Evolutionary conservation across 2,888 invertebrate species (phyloP), one percentile per base, ranked within the genome.

Genomic region (Cerastis leucographa): DNA sequence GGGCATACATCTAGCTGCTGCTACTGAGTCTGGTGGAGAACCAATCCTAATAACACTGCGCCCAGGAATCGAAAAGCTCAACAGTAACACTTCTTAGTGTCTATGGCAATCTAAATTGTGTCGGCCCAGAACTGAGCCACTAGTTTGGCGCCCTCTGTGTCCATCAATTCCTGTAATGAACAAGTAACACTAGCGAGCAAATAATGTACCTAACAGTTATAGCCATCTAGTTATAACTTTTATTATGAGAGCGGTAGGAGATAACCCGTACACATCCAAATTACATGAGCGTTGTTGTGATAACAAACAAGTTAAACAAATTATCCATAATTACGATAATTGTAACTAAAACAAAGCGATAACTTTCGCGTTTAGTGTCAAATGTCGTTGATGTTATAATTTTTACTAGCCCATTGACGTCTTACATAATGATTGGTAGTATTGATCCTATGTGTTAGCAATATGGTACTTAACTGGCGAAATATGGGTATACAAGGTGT

Each of bases 251-350:
- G 42, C 2, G 19, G 14, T 51, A n/a, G 54, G 12, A 12, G 54
- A 54, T n/a, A 40, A 5, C 44, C 8, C 51, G 62, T 29, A n/a
- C 14, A 35, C 11, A 61, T 29, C 25, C 9, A 42, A 71, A 76
- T 66, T 66, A 74, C n/a, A 51, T 25, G 12, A 68, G 59, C 0
- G 11, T 61, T 73, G 54, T 85, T 83, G 71, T 83, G 46, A 75
- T 74, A 85, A 85, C 76, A 75, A 70, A 25, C 35, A 59, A 72
- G 59, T 69, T 35, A 69, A 71, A 29, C 49, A 71, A 66, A 80
- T 62, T 49, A 71, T 69, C 17, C 3, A 40, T 74, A 76, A 80
- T 83, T 80, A 70, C 14, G 71, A 74, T 46, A 84, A 68, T 65
- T 65, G 44, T 65, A 69, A 66, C 35, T 29, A 74, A 74, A 76